A percentile compares a stretch with the other conserved stretches of the same genome.
Evolutionary conservation across 2,113 vertebrate species (phyloP).

Genomic region (Malurus elegans): DNA sequence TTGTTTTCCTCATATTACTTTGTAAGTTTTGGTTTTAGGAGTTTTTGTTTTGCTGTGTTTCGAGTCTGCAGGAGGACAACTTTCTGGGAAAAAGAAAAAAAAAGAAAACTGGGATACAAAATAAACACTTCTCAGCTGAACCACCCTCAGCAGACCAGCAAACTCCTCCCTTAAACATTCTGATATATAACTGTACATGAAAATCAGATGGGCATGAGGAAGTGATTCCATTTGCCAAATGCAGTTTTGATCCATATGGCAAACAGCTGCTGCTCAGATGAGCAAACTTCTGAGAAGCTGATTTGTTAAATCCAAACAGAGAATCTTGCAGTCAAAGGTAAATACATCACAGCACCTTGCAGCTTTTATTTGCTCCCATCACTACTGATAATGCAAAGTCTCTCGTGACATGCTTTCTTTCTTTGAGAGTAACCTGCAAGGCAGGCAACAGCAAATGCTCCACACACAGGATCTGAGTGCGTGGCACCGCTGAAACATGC

Average conservation of each 20-base stretch:
- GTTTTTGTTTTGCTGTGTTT: neutral
- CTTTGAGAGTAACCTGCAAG: neutral
- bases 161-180: neutral
- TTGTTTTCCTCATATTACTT: neutral
- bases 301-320: conserved; percentile 13
- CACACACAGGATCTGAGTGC: neutral
- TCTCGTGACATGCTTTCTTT: neutral
- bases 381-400: neutral
- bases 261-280: conserved; percentile 52
- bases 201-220: conserved; percentile 56
- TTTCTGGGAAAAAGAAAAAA: neutral
- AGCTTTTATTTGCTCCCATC: neutral
- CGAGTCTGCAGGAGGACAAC: neutral
- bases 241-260: conserved; percentile 42
- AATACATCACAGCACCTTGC: neutral
- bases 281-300: conserved; percentile 23
- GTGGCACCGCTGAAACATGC: neutral
- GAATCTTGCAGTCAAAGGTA: neutral
- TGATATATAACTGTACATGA: conserved; percentile 21
- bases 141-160: neutral
- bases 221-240: conserved; percentile 20
- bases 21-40: neutral
- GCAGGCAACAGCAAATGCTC: neutral
- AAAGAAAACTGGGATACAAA: neutral
- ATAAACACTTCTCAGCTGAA: conserved; percentile 15